Conservation (phyloP, 1,140 invertebrate genomes). For the Meteorus sp. region DNA sequence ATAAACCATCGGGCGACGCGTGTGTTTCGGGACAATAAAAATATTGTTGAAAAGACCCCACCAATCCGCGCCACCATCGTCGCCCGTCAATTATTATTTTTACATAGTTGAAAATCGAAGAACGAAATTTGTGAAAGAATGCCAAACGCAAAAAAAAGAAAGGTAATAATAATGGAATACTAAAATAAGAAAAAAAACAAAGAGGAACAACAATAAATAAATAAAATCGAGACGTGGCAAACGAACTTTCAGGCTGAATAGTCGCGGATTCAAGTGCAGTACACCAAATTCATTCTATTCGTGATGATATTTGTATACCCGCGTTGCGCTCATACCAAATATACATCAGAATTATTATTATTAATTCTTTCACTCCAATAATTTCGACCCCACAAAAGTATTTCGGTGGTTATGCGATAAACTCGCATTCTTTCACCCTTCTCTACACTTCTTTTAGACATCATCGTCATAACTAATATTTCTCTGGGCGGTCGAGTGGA, state of each 20-base stretch:
- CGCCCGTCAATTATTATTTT: no score
- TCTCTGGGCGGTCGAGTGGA: slow-evolving; percentile 9
- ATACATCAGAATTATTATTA: not conserved
- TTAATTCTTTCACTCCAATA: no score
- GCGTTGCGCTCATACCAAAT: not conserved
- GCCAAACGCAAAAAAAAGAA: no score
- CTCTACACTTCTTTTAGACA: slow-evolving; percentile 2
- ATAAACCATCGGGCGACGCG: no score
- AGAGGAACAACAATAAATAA: not conserved
- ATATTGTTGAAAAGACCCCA: no score
- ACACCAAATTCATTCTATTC: not conserved
- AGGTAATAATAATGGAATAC: not conserved
- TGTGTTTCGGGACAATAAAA: no score
- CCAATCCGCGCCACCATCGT: no score
- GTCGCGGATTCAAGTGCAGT: not conserved
- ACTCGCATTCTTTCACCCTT: not conserved
- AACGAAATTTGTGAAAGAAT: slow-evolving; percentile 1
- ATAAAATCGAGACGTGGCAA: not conserved
- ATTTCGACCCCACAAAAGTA: not conserved
- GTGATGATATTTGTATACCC: not conserved
- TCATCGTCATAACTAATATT: slow-evolving; percentile 23
- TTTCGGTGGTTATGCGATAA: not conserved
- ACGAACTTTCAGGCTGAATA: slow-evolving; percentile 10
- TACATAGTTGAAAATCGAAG: no score
- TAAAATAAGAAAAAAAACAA: not conserved